These are phyloP conservation scores for Antechinus flavipes DNA, from an alignment of 2,113 vertebrate species.

Conservation along the genomic window DNA sequence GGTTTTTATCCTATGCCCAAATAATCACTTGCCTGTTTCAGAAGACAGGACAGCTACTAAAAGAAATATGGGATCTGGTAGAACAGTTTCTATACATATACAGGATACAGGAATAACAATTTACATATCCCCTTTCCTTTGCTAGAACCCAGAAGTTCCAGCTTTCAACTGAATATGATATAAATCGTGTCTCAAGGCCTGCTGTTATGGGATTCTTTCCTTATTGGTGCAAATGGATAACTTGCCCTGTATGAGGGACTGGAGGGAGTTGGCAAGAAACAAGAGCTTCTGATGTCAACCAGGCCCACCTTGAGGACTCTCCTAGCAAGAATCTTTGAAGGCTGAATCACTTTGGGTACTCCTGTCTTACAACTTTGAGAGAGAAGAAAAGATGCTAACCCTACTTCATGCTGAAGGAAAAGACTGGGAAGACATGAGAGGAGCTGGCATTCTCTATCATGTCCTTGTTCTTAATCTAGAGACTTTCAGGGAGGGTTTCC, in stretches of 20 bases:
- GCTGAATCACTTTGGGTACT: background rate
- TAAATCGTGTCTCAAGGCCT: slow-evolving; percentile 88
- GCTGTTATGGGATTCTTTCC: background rate
- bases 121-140: background rate
- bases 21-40: background rate
- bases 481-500: background rate
- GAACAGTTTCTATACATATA: background rate
- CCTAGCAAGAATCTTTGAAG: background rate
- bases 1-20: background rate
- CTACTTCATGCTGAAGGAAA: background rate
- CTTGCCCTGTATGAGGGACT: background rate
- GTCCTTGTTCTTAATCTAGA: background rate
- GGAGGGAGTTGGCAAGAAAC: background rate
- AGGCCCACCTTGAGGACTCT: background rate
- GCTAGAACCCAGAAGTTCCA: background rate
- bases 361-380: background rate
- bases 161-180: slow-evolving; percentile 48
- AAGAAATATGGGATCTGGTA: background rate
- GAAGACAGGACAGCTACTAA: background rate
- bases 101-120: background rate
- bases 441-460: background rate
- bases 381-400: no score
- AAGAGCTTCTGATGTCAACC: background rate
- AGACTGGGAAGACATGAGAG: background rate
- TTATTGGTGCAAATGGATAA: background rate